Base-by-base conservation (phyloP, 2,113 vertebrate species). In the Pteronura brasiliensis region DNA sequence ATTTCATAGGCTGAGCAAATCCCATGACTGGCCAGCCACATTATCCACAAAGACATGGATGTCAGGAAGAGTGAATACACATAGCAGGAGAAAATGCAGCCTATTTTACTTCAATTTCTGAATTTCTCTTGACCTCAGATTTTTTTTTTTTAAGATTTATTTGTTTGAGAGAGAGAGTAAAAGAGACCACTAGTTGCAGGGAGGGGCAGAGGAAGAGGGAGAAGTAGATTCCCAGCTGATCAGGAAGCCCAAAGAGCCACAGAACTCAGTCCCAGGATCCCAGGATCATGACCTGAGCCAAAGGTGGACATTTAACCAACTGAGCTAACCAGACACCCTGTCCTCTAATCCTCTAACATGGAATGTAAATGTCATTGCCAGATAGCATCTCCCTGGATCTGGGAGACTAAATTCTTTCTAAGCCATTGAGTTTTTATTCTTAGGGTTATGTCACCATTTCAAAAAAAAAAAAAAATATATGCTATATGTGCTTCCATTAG, bases 401-500 rank as follows among this genome's bases (percentile, higher is more conserved):
- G 29, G 52, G 9, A 88, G 69, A 44, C 3, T 71, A 49, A 94
- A 44, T 93, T 69, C 23, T 80, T 95, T 42, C 72, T 85, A 72
- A 79, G 5, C 13, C 7, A 65, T 49, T 61, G 18, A 7, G 23
- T 79, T 95, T 72, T 89, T 44, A 69, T 84, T 69, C 25, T 90
- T 34, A 69, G 65, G 8, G 21, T 72, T 87, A 90, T 67, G 4
- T 81, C 15, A 88, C 15, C 57, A 91, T 88, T 47, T 76, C 1
- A n/a, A 91, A 65, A 95, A 95, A 80, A 49, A 11, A 95, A 95
- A 80, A 49, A 11, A 44, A 44, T 6, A 7, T 74, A n/a, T 13
- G 21, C 15, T 61, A 1, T 80, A 36, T 61, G 1, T 36, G 52
- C 20, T 67, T 89, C 23, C 27, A 44, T 72, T 90, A 52, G 83